Evolutionary conservation across 2,888 invertebrate genomes (phyloP).

Genomic region (Dicroscelio sp.): DNA sequence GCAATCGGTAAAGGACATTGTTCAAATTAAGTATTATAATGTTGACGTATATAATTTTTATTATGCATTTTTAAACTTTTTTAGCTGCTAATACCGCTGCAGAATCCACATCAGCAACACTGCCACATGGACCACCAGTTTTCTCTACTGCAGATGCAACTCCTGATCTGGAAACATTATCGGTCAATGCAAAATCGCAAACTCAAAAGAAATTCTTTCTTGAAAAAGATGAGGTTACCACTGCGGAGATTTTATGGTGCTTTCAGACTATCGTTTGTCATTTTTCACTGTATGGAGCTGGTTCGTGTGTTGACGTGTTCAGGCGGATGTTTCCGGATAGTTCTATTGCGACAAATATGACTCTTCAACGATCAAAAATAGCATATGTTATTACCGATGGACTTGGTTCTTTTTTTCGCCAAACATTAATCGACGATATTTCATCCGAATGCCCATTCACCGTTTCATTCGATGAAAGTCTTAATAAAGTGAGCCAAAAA

Average conservation of each 20-base stretch:
- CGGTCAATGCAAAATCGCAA: too few species aligned
- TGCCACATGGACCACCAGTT: too few species aligned
- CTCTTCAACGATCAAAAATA: neutral
- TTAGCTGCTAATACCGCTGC: too few species aligned
- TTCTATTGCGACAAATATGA: conserved; percentile 9
- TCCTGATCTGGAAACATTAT: too few species aligned
- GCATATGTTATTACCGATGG: conserved; percentile 75
- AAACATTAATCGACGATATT: conserved; percentile 44
- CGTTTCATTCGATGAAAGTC: conserved; percentile 72
- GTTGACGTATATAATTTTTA: too few species aligned
- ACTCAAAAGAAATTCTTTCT: too few species aligned
- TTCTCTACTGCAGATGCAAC: too few species aligned
- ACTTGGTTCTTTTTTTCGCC: conserved; percentile 76
- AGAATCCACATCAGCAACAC: too few species aligned
- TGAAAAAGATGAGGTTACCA: conserved; percentile 3
- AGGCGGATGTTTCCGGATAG: conserved; percentile 50
- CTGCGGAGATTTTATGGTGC: conserved; percentile 43
- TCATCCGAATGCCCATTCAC: conserved; percentile 62
- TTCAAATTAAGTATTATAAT: too few species aligned
- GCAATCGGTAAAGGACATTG: too few species aligned
- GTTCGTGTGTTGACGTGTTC: conserved; percentile 29
- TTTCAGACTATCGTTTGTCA: conserved; percentile 11
- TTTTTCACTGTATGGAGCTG: conserved; percentile 31
- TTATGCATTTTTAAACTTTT: too few species aligned
- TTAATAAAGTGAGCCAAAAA: conserved; percentile 78